A percentile compares a stretch with the other conserved stretches of the same genome.
These are phyloP conservation scores for Tangara arthus DNA, from an alignment of 2,797 vertebrate genomes.

Conservation along the genomic window DNA sequence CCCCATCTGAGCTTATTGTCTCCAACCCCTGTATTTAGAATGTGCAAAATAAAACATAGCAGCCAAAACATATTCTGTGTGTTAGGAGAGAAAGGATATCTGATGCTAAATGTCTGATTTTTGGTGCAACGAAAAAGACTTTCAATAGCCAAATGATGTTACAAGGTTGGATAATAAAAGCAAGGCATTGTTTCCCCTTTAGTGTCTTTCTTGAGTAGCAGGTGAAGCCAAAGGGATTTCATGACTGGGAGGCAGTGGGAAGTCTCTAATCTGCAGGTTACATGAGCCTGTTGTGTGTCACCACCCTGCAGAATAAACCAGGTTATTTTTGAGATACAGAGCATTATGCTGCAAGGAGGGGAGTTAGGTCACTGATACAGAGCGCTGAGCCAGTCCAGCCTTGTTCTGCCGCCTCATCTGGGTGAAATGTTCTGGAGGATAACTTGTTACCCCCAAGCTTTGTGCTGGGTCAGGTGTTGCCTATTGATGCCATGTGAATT, in stretches of 20 bases:
- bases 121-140: background rate
- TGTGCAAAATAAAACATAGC: background rate
- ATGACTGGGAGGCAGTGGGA: background rate
- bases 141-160: background rate
- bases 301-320: background rate
- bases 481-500: background rate
- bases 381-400: background rate
- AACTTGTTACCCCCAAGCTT: background rate
- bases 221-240: background rate
- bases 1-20: background rate
- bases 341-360: background rate
- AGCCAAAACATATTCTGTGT: background rate
- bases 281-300: background rate
- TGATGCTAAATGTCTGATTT: background rate
- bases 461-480: background rate
- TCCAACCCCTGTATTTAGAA: background rate
- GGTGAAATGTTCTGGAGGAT: background rate
- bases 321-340: background rate
- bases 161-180: background rate
- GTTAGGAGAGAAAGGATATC: background rate
- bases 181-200: background rate
- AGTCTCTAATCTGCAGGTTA: background rate
- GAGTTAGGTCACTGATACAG: background rate
- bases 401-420: background rate
- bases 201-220: background rate